Conservation (phyloP, 1,140 invertebrate genomes). For the Brachionus rubens region DNA sequence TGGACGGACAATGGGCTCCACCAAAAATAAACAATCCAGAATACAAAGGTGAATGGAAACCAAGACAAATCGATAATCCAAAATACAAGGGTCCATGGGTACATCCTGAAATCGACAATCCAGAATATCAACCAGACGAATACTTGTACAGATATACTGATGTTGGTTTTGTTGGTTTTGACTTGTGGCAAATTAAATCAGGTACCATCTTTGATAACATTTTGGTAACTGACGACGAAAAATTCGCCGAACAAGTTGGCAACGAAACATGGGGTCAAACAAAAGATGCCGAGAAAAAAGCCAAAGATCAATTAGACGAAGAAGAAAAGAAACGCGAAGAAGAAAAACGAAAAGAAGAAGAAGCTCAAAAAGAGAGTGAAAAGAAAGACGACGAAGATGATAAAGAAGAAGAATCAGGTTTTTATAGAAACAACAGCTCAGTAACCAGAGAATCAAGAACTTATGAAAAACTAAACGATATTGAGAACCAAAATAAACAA, state of each 20-base stretch:
- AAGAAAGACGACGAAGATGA: conserved; percentile 1
- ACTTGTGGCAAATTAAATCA: conserved; percentile 95
- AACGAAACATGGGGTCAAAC: conserved; percentile 41
- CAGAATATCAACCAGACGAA: conserved; percentile 81
- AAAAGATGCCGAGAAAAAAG: conserved; percentile 38
- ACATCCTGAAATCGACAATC: conserved; percentile 98
- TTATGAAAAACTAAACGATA: too few species aligned
- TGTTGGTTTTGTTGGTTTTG: conserved; percentile 87
- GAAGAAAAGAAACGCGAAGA: conserved; percentile 7
- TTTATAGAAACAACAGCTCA: not conserved
- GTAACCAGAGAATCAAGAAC: not conserved
- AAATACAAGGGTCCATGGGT: conserved; percentile 93
- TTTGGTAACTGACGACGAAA: conserved; percentile 83
- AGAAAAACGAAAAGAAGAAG: conserved; percentile 41
- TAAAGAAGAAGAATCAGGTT: not conserved
- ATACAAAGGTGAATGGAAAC: conserved; percentile 79
- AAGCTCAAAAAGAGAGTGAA: conserved; percentile 10
- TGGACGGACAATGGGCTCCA: conserved; percentile 96
- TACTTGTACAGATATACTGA: conserved; percentile 80
- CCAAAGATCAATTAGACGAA: conserved; percentile 29
- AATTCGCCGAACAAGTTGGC: conserved; percentile 65
- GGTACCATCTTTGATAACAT: conserved; percentile 99
- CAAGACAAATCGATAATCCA: conserved; percentile 92
- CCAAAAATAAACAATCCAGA: conserved; percentile 73
- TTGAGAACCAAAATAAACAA: too few species aligned